These are phyloP conservation scores for Pseudoips prasinana DNA, from an alignment of 2,888 invertebrate species.

Conservation along the genomic window DNA sequence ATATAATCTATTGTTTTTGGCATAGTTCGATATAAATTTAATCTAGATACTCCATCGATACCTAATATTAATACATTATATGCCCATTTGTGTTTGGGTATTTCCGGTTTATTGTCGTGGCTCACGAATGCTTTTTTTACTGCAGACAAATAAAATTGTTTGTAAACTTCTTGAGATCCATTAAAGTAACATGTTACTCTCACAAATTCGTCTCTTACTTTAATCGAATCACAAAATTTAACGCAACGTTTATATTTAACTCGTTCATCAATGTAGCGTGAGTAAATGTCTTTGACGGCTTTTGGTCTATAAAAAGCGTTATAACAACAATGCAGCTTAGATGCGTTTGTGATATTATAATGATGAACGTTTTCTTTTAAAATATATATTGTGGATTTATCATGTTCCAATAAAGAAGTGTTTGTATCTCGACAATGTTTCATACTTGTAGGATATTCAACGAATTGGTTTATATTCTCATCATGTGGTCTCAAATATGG, in stretches of 20 bases:
- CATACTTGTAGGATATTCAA: conserved; percentile 69
- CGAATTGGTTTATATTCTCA: conserved; percentile 73
- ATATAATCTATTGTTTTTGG: conserved; percentile 85
- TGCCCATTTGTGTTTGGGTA: conserved; percentile 38
- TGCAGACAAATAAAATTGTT: conserved; percentile 86
- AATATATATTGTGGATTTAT: conserved; percentile 81
- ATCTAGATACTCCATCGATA: conserved; percentile 91
- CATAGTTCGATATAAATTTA: conserved; percentile 93
- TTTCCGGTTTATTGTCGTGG: conserved; percentile 34
- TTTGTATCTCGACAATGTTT: conserved; percentile 72
- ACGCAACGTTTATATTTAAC: conserved; percentile 73
- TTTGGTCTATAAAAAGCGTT: conserved; percentile 78
- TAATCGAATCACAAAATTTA: conserved; percentile 62
- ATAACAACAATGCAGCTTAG: conserved; percentile 83
- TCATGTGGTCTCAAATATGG: conserved; percentile 84
- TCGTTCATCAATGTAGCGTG: conserved; percentile 65
- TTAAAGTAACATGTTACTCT: conserved; percentile 82
- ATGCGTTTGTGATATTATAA: conserved; percentile 72
- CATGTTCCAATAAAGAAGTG: conserved; percentile 78
- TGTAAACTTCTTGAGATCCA: conserved; percentile 74
- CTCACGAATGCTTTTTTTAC: conserved; percentile 60
- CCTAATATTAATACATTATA: conserved; percentile 89
- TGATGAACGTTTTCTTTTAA: conserved; percentile 63
- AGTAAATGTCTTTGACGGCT: conserved; percentile 63
- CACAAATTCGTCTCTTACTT: conserved; percentile 84